Conservation (phyloP, 2,113 vertebrate genomes). For the Lichenostomus cassidix region DNA sequence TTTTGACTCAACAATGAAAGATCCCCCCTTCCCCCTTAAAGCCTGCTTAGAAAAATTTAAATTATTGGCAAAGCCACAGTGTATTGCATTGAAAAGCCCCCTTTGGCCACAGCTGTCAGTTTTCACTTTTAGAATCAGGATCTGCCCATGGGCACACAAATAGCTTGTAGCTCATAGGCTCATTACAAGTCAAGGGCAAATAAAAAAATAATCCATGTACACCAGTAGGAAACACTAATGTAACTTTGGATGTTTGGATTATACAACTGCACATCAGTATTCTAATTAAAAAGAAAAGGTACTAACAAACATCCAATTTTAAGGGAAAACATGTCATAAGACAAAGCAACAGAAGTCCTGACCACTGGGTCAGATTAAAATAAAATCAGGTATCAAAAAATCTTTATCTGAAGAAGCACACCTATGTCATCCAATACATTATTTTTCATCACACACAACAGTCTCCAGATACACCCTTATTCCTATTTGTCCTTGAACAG, state of each 20-base stretch:
- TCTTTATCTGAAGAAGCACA: background rate
- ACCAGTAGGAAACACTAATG: conserved; percentile 65
- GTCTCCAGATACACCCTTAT: background rate
- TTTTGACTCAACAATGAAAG: conserved; percentile 1
- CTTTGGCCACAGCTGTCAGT: conserved; percentile 61
- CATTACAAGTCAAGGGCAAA: conserved; percentile 81
- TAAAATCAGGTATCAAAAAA: background rate
- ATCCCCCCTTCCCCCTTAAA: rapidly evolving
- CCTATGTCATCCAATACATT: background rate
- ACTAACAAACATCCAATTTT: background rate
- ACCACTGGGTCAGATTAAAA: background rate
- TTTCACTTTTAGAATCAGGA: conserved; percentile 57
- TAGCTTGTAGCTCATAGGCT: conserved; percentile 69
- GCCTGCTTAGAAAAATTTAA: conserved; percentile 55
- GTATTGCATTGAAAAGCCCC: conserved; percentile 26
- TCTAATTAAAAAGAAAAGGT: background rate
- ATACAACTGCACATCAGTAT: background rate
- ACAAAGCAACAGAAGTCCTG: background rate
- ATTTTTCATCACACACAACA: background rate
- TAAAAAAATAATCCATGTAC: conserved; percentile 57
- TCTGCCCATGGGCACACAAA: conserved; percentile 50
- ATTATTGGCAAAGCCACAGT: conserved; percentile 31
- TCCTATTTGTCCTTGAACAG: background rate
- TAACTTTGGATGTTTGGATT: conserved; percentile 36
- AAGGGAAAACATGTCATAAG: background rate